Base-by-base conservation (phyloP, 2,113 vertebrate genomes). In the Sander vitreus region DNA sequence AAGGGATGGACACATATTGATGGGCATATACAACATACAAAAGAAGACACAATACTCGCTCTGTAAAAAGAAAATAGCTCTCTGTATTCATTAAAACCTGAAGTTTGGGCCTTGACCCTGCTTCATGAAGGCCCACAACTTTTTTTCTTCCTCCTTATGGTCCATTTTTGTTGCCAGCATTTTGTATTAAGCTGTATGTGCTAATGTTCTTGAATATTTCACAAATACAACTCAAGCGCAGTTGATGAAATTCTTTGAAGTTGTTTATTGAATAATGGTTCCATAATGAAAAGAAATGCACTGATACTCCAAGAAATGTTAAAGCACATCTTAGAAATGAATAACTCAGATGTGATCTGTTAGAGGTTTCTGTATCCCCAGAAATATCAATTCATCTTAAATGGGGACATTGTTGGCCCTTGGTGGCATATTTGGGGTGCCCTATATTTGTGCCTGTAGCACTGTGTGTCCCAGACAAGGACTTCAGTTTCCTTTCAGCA, bases 381-480 rank as follows among this genome's bases (percentile, higher is more conserved):
- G 18, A 85, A 73, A 80, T 73, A 86, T 71, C 30, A 65, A 12
- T 83, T 72, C 0, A 74, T 85, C 79, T 72, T 81, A 13, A 78
- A 65, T 60, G 73, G 58, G 67, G 63, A 71, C 77, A 54, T 59
- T 50, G 57, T 39, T 74, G 55, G 80, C 69, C 75, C 30, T 53
- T 25, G 45, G 43, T 84, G 81, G 51, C 76, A 58, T 68, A 89
- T 83, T 85, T 76, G 50, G 77, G 85, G 21, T 87, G 86, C 12
- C 78, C 80, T 84, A 83, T 64, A 87, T 92, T 81, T 84, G 57
- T 72, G 72, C 80, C 73, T 67, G 69, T 76, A 54, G 73, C 64
- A 60, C 69, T 27, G 72, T 57, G 66, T 78, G 79, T 88, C 77
- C 85, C 69, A 83, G 85, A 76, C 83, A 80, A 79, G 80, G 85